Evolutionary conservation across 1,140 invertebrate species (phyloP).

Genomic region (Drosophila nannoptera): DNA sequence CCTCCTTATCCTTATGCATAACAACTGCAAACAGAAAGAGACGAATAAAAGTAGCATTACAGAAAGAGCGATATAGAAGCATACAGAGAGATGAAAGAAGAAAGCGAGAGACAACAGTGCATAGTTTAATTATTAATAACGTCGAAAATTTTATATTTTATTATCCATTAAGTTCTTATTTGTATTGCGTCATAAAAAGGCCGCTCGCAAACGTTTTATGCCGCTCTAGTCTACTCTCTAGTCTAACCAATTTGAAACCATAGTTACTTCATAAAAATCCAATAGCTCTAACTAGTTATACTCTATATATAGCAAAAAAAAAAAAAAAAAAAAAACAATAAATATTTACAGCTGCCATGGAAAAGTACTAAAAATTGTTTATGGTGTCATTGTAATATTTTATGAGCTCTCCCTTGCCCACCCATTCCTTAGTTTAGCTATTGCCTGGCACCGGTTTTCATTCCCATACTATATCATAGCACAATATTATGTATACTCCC

Average conservation of each 20-base stretch:
- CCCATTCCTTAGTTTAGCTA: slow-evolving; percentile 15
- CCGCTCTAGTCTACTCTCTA: not conserved
- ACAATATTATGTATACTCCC: slow-evolving; percentile 12
- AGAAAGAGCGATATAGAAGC: slow-evolving; percentile 3
- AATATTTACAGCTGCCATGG: slow-evolving; percentile 71
- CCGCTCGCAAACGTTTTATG: slow-evolving; percentile 57
- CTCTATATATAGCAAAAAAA: slow-evolving; percentile 3
- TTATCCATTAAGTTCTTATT: slow-evolving; percentile 70
- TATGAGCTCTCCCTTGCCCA: slow-evolving; percentile 46
- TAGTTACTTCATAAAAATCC: slow-evolving; percentile 76
- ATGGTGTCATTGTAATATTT: slow-evolving; percentile 78
- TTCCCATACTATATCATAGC: slow-evolving; percentile 14
- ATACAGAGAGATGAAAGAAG: not conserved
- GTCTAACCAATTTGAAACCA: slow-evolving; percentile 42
- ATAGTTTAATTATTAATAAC: slow-evolving; percentile 46
- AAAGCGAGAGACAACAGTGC: not conserved
- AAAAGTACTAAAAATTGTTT: slow-evolving; percentile 77
- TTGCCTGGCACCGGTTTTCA: slow-evolving; percentile 49
- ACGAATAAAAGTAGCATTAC: not conserved
- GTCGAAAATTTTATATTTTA: slow-evolving; percentile 60
- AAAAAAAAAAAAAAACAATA: slow-evolving; percentile 52
- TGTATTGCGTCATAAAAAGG: slow-evolving; percentile 55
- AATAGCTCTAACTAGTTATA: slow-evolving; percentile 45
- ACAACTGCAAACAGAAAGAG: slow-evolving; percentile 86
- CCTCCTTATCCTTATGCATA: slow-evolving; percentile 95